phyloP scores from a whole-genome alignment of 2,113 vertebrate genomes.

The Corydoras sp. region DNA sequence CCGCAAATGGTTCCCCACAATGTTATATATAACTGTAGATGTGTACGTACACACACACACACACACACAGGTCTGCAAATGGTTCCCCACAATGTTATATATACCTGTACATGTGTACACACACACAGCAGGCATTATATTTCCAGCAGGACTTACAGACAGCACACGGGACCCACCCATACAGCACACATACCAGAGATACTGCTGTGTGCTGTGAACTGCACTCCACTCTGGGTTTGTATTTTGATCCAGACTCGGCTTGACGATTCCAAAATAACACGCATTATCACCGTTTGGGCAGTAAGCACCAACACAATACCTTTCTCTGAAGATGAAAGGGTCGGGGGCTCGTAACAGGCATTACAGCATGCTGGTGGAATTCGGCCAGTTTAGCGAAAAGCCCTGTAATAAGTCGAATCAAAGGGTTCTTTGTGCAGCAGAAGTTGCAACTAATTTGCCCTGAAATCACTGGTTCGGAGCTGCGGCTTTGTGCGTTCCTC shows the following conservation, averaged over 20 bases:
- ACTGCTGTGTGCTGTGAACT: neutral
- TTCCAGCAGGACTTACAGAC: no score
- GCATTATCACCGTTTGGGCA: constrained; percentile 38
- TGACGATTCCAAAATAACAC: constrained; percentile 49
- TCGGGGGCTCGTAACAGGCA: constrained; percentile 37
- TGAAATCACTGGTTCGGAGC: constrained; percentile 67
- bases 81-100: no score
- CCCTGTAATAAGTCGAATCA: constrained; percentile 60
- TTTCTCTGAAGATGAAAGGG: constrained; percentile 54
- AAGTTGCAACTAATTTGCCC: constrained; percentile 71
- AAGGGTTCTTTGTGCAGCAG: constrained; percentile 57
- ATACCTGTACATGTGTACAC: no score
- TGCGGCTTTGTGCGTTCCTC: constrained; percentile 55
- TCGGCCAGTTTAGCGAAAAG: constrained; percentile 56
- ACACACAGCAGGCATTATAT: no score
- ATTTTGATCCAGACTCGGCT: constrained; percentile 24
- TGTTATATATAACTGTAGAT: no score
- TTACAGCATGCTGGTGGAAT: constrained; percentile 59
- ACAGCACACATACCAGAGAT: no score
- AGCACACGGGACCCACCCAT: no score
- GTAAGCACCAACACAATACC: constrained; percentile 39
- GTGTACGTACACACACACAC: no score
- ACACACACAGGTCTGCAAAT: no score
- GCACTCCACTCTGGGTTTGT: constrained; percentile 53
- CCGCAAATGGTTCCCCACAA: no score